Base-by-base conservation (phyloP, 2,113 vertebrate genomes). In the Psilopsiagon aurifrons region DNA sequence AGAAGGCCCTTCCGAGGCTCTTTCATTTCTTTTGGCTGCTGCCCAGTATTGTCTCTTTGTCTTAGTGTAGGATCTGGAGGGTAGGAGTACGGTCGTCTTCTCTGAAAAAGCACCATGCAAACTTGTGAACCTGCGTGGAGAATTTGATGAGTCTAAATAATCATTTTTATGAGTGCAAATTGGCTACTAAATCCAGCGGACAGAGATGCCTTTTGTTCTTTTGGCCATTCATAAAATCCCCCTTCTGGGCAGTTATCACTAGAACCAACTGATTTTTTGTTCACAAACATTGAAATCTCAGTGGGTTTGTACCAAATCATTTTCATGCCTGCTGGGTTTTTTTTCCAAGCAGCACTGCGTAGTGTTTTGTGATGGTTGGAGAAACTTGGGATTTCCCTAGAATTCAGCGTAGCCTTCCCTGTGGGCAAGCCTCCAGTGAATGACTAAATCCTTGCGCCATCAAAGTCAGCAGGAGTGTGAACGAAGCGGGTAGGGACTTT, bases 301-400 rank as follows among this genome's bases (percentile, higher is more conserved):
- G 33, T 49, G 41, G 3, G 39, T 86, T 91, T 17, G 15, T 11
- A 39, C 64, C 68, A 4, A 39, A 15, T 46, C 1, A 1, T 39
- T 51, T 51, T 51, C 70, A 59, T 25, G 13, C 68, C 43, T 19
- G 12, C 0, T 19, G 57, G 31, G 31, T 23, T 24, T 41, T 23
- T 23, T 33, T 33, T 10, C 10, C 29, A 11, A 39, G 63, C 52
- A 35, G 13, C 47, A 2, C 57, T 35, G 44, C 47, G 8, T 27
- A 5, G 55, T 4, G 47, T 54, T 57, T 68, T 57, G 71, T n/a
- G 3, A 2, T 2, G 33, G 14, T 33, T 54, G 24, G 62, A 54
- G 83, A 20, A 71, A 25, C 24, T 33, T 17, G 96, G 95, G 92
- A 79, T 94, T 95, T 93, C 96, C 95, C 96, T 97, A 90, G 62